Evolutionary conservation across 1,140 invertebrate genomes (phyloP).

Genomic region (Drosophila ficusphila): DNA sequence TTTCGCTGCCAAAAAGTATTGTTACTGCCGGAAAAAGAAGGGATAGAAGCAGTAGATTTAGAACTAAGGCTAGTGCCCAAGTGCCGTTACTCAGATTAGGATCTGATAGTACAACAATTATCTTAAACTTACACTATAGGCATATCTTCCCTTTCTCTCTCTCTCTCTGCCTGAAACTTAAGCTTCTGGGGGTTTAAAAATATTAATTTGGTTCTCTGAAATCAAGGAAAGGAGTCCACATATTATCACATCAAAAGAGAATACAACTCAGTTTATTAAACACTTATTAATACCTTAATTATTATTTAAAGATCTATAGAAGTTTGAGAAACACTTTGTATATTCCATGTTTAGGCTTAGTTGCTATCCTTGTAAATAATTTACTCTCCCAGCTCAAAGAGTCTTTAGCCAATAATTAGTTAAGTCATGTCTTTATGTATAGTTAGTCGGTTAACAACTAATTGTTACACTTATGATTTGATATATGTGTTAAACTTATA

Average conservation of each 20-base stretch:
- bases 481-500: constrained; percentile 15
- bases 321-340: not conserved
- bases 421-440: constrained; percentile 6
- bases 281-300: not conserved
- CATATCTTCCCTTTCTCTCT: constrained; percentile 9
- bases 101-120: constrained; percentile 19
- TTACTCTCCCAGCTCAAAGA: constrained; percentile 1
- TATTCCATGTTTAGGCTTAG: not conserved
- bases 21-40: constrained; percentile 83
- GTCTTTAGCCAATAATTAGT: constrained; percentile 1
- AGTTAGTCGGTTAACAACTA: constrained; percentile 2
- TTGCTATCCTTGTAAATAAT: constrained; percentile 16
- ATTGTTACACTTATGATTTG: constrained; percentile 21
- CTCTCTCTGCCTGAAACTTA: not conserved
- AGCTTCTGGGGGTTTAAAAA: not conserved
- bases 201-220: not conserved
- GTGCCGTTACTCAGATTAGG: constrained; percentile 39
- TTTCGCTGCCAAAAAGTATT: constrained; percentile 86
- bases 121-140: constrained; percentile 2
- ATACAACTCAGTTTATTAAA: not conserved
- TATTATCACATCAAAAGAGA: not conserved
- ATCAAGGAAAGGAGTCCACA: not conserved
- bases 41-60: constrained; percentile 14
- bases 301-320: not conserved
- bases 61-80: constrained; percentile 50